Evolutionary conservation across 2,888 invertebrate species (phyloP).

Genomic region (Agriopis aurantiaria): DNA sequence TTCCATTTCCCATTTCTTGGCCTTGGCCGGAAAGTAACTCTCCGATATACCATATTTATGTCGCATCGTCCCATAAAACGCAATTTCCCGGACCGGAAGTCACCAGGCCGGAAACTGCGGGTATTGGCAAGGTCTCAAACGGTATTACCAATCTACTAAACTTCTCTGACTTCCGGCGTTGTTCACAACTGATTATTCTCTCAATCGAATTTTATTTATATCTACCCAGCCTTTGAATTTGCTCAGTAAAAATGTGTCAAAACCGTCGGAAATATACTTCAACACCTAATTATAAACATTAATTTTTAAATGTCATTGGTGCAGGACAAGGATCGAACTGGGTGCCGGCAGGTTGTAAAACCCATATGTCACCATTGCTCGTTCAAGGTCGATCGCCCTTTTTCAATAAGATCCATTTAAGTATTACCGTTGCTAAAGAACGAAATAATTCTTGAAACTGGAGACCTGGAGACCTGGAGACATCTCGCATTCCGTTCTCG

Average conservation of each 20-base stretch:
- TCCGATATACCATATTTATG: constrained; percentile 14
- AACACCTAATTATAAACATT: no score
- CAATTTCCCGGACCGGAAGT: constrained; percentile 24
- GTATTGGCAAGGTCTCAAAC: constrained; percentile 32
- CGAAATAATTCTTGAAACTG: neutral
- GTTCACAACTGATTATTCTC: neutral
- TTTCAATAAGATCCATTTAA: no score
- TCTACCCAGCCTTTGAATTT: no score
- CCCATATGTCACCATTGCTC: no score
- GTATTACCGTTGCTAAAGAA: no score
- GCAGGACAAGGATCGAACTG: no score
- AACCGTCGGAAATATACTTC: no score
- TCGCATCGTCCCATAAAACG: constrained; percentile 11
- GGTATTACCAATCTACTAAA: constrained; percentile 24
- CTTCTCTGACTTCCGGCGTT: constrained; percentile 18
- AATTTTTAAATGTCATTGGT: no score
- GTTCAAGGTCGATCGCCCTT: no score
- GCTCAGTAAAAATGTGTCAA: no score
- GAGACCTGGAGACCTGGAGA: neutral
- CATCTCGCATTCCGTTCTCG: neutral
- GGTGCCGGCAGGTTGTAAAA: no score
- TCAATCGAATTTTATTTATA: no score
- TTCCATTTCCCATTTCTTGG: neutral
- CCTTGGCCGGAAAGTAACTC: neutral
- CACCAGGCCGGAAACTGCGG: constrained; percentile 15